Percentiles rank a stretch among this genome's conserved stretches.
Conservation (phyloP, 2,797 vertebrate species). For the Semaprochilodus insignis region DNA sequence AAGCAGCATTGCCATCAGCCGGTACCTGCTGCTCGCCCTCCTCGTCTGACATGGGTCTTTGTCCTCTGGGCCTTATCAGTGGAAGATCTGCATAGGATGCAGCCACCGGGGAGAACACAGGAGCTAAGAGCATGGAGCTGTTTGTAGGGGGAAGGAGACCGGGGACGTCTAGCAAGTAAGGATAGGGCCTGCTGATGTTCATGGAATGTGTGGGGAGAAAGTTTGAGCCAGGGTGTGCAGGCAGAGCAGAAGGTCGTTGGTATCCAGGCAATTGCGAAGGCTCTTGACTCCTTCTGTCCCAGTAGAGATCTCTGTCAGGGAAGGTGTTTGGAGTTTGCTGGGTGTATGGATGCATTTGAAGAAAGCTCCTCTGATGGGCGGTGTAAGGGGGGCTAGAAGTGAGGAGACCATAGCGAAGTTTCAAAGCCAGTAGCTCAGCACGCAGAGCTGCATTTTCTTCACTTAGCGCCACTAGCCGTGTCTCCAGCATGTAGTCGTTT, state of each 20-base stretch:
- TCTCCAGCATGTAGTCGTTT: conserved; percentile 84
- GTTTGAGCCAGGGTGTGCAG: conserved; percentile 58
- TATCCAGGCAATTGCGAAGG: conserved; percentile 45
- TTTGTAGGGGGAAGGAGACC: conserved; percentile 61
- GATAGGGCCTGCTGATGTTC: conserved; percentile 68
- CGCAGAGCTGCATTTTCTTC: conserved; percentile 85
- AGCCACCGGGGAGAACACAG: conserved; percentile 53
- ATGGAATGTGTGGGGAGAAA: conserved; percentile 69
- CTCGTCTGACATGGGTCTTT: conserved; percentile 67
- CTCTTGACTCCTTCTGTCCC: conserved; percentile 53
- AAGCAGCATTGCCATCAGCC: conserved; percentile 59
- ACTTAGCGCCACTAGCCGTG: conserved; percentile 78
- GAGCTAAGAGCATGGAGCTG: conserved; percentile 65
- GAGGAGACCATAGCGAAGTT: conserved; percentile 79
- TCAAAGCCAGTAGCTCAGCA: conserved; percentile 83
- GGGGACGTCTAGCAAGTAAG: conserved; percentile 65
- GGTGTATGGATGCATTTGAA: conserved; percentile 57
- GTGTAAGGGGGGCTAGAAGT: conserved; percentile 48
- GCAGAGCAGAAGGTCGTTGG: conserved; percentile 45
- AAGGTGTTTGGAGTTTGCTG: conserved; percentile 21
- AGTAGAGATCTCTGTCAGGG: conserved; percentile 64
- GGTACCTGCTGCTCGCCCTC: conserved; percentile 76
- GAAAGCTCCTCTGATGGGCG: conserved; percentile 60
- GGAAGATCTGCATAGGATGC: conserved; percentile 52
- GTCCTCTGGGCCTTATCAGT: conserved; percentile 56